Conservation (phyloP, 2,797 vertebrate species). For the Pangasius mekongensis region DNA sequence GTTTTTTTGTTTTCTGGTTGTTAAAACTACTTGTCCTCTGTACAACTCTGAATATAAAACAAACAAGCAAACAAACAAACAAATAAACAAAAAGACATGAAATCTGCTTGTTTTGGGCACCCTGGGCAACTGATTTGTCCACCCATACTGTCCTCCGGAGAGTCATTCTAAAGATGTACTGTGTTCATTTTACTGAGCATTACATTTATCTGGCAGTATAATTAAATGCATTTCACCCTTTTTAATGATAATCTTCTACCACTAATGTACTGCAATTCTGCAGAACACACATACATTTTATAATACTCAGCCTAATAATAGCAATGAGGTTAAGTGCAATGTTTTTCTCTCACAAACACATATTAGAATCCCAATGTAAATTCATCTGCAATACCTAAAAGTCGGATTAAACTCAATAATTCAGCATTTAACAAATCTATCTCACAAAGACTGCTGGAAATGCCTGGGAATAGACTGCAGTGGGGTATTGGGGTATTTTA, state of each 20-base stretch:
- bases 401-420: background rate
- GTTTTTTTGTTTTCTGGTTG: background rate
- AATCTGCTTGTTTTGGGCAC: background rate
- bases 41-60: background rate
- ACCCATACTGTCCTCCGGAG: background rate
- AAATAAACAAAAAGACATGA: background rate
- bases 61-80: background rate
- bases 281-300: background rate
- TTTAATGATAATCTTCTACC: conserved; percentile 2
- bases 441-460: background rate
- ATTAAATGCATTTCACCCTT: conserved; percentile 10
- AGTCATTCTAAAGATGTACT: background rate
- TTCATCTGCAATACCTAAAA: background rate
- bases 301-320: background rate
- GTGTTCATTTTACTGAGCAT: background rate
- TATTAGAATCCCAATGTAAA: conserved; percentile 1
- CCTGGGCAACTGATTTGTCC: background rate
- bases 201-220: conserved; percentile 4
- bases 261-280: background rate
- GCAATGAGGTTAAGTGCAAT: background rate
- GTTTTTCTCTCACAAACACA: background rate
- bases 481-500: background rate
- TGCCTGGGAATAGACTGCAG: background rate
- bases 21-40: background rate
- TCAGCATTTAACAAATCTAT: background rate